Evolutionary conservation across 2,797 vertebrate species (phyloP), one percentile per base, ranked within the genome.

Genomic region (Centropyge bicolor): DNA sequence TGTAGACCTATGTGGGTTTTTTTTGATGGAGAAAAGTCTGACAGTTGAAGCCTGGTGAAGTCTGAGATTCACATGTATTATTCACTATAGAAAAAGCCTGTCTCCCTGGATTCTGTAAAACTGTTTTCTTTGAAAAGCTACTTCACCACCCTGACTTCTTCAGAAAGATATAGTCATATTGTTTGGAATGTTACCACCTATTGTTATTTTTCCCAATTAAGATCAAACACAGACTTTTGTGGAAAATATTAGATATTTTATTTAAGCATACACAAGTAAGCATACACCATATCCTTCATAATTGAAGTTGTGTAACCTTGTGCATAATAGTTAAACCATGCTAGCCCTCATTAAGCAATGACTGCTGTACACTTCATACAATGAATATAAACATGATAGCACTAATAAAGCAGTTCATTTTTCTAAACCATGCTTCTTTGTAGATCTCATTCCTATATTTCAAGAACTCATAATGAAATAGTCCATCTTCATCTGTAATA

Each of bases 181-280:
- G 27, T 45, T 51, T 68, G 56, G 5, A 17, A 38, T 57, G 10
- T 59, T 38, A 13, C 5, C 14, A 35, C 13, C 22, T 68, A 11
- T 13, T 31, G 1, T 48, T 4, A 0, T 8, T n/a, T 6, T 45
- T 22, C 19, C n/a, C 11, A 82, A 36, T 77, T 62, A 49, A 75
- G 40, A 76, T 40, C 41, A 85, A 52, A 84, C 48, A 38, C 65
- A 69, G 16, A 48, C 5, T 38, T 62, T 89, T 80, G 66, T 92
- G 84, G 82, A 94, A 95, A 94, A 94, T 78, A 86, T 86, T 86
- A 13, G 1, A 84, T 83, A 72, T 67, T 94, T 84, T 79, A 90
- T 93, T 92, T 73, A 92, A 91, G 91, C 93, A 94, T 92, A 94
- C 91, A 94, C 92, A 93, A 94, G 91, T 91, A 88, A 91, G 88